Conservation (phyloP, 2,113 vertebrate species). For the Apodemus speciosus region DNA sequence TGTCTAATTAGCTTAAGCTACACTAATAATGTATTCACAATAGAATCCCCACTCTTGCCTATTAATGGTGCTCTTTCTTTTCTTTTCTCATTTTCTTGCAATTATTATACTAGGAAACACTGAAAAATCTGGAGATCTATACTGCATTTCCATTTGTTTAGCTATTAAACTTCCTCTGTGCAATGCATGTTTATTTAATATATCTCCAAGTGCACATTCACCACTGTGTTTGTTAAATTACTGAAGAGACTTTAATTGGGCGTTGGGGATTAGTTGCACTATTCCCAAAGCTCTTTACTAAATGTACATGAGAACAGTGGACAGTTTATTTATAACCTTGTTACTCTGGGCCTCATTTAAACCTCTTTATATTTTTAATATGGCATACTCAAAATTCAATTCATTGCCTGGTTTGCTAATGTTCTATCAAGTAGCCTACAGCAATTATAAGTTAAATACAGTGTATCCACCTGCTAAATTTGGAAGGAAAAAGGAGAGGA, state of each 20-base stretch:
- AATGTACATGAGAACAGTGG: slow-evolving; percentile 79
- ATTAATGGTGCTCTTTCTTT: slow-evolving; percentile 69
- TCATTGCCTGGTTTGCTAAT: slow-evolving; percentile 51
- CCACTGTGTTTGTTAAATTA: slow-evolving; percentile 83
- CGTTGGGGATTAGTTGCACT: slow-evolving; percentile 80
- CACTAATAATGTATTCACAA: background rate
- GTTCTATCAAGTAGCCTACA: slow-evolving; percentile 74
- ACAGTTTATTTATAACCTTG: slow-evolving; percentile 83
- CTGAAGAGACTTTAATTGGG: slow-evolving; percentile 85
- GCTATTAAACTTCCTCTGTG: slow-evolving; percentile 77
- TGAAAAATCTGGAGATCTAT: slow-evolving; percentile 75
- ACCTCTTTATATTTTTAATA: slow-evolving; percentile 75
- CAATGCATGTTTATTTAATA: slow-evolving; percentile 83
- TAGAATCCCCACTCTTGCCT: slow-evolving; percentile 12
- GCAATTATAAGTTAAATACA: slow-evolving; percentile 77
- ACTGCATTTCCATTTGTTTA: slow-evolving; percentile 81
- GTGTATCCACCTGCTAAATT: slow-evolving; percentile 73
- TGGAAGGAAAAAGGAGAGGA: slow-evolving; percentile 64
- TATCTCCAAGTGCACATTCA: slow-evolving; percentile 80
- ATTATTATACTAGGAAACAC: slow-evolving; percentile 78
- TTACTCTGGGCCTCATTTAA: slow-evolving; percentile 76
- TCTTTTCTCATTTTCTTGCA: slow-evolving; percentile 59
- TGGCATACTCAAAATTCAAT: slow-evolving; percentile 74
- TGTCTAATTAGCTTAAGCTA: slow-evolving; percentile 21
- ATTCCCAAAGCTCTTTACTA: slow-evolving; percentile 83